phyloP scores from a whole-genome alignment of 2,888 invertebrate species.

The Perdita meconis region DNA sequence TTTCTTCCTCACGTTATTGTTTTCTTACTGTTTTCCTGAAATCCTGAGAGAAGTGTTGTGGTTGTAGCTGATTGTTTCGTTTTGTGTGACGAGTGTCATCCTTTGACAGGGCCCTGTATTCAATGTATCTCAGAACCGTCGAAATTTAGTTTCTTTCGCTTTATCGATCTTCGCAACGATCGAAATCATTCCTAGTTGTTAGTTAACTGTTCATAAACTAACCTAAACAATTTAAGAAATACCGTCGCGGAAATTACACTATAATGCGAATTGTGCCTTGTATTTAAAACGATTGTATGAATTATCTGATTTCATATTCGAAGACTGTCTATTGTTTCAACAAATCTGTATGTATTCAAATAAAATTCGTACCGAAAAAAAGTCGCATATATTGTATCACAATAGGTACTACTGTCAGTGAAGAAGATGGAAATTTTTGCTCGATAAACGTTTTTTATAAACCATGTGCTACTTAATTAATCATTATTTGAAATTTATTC shows the following conservation, averaged over 20 bases:
- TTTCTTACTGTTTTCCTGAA: constrained; percentile 16
- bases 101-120: constrained; percentile 47
- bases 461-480: too few species aligned
- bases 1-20: background rate
- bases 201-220: constrained; percentile 49
- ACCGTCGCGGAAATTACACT: constrained; percentile 12
- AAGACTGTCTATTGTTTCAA: background rate
- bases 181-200: constrained; percentile 10
- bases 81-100: constrained; percentile 29
- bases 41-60: constrained; percentile 27
- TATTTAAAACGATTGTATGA: background rate
- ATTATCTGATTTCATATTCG: background rate
- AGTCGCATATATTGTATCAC: background rate
- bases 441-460: background rate
- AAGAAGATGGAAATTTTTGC: background rate
- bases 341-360: too few species aligned
- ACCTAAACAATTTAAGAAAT: constrained; percentile 48
- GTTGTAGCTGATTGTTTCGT: constrained; percentile 42
- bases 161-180: constrained; percentile 16
- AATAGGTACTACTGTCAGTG: background rate
- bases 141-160: constrained; percentile 2
- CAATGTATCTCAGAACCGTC: constrained; percentile 11
- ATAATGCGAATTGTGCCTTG: constrained; percentile 25
- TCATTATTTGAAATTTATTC: background rate
- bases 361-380: background rate